Evolutionary conservation across 1,140 invertebrate species (phyloP).

Genomic region (Bombus ignitus): DNA sequence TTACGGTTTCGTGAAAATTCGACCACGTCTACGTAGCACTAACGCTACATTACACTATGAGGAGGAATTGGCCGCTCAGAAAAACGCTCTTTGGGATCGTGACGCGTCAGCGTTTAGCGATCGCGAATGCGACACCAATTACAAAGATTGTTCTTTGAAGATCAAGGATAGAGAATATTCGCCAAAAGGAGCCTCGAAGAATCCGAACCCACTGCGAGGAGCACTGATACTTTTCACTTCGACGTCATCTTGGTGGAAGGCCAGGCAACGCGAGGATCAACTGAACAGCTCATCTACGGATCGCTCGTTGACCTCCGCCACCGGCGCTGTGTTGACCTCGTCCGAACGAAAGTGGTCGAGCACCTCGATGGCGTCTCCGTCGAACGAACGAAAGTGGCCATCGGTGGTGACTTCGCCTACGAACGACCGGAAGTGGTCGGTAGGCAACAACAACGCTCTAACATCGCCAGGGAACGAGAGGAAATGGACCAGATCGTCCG

Average conservation of each 20-base stretch:
- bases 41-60: conserved; percentile 75
- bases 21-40: conserved; percentile 80
- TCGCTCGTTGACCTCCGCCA: neutral
- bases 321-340: neutral
- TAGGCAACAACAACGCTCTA: conserved; percentile 53
- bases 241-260: conserved; percentile 81
- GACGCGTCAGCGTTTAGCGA: conserved; percentile 71
- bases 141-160: conserved; percentile 64
- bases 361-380: conserved; percentile 71
- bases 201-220: conserved; percentile 75
- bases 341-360: conserved; percentile 65
- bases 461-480: conserved; percentile 71
- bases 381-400: conserved; percentile 75
- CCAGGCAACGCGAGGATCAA: conserved; percentile 77
- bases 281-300: conserved; percentile 44
- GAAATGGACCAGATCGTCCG: conserved; percentile 76
- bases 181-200: conserved; percentile 68
- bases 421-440: conserved; percentile 76
- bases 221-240: conserved; percentile 79
- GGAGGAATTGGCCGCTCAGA: conserved; percentile 65
- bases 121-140: conserved; percentile 70
- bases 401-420: conserved; percentile 69
- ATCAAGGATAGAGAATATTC: conserved; percentile 63
- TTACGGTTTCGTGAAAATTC: conserved; percentile 80
- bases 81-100: conserved; percentile 65